A percentile compares a stretch with the other conserved stretches of the same genome.
These are phyloP conservation scores for Rotaria sp. DNA, from an alignment of 2,888 invertebrate genomes.

Conservation along the genomic window DNA sequence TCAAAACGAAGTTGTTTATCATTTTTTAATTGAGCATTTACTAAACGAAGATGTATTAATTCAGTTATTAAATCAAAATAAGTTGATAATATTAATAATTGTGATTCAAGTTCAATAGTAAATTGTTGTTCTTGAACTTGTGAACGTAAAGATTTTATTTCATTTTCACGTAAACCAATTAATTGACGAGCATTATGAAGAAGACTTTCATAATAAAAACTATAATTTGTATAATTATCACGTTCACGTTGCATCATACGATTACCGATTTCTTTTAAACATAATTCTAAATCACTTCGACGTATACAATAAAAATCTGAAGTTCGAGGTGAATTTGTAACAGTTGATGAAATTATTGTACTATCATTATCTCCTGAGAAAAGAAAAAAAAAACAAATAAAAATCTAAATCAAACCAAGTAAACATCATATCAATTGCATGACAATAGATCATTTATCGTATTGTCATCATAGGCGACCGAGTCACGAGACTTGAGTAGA, in stretches of 20 bases:
- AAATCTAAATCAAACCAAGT: too few species aligned
- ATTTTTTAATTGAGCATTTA: neutral
- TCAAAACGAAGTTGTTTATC: neutral
- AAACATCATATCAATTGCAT: too few species aligned
- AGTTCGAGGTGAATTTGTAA: neutral
- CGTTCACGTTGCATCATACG: slow-evolving; percentile 51
- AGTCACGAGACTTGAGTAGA: too few species aligned
- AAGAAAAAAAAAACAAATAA: neutral
- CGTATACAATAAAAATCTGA: slow-evolving; percentile 42
- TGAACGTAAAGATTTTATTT: neutral
- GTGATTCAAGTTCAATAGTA: neutral
- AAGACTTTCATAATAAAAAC: slow-evolving; percentile 54
- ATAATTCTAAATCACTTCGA: slow-evolving; percentile 47
- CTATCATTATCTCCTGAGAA: neutral
- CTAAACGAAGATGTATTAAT: neutral
- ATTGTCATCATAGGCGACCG: too few species aligned
- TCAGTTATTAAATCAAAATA: neutral
- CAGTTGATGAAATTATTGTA: neutral
- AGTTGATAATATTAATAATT: neutral
- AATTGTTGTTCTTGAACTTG: neutral
- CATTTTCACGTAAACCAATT: slow-evolving; percentile 45
- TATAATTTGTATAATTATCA: slow-evolving; percentile 53
- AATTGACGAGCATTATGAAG: slow-evolving; percentile 50
- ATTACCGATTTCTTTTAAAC: slow-evolving; percentile 47
- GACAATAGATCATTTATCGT: too few species aligned